These are phyloP conservation scores for Tyrophagus putrescentiae DNA, from an alignment of 1,140 invertebrate genomes.

Conservation along the genomic window DNA sequence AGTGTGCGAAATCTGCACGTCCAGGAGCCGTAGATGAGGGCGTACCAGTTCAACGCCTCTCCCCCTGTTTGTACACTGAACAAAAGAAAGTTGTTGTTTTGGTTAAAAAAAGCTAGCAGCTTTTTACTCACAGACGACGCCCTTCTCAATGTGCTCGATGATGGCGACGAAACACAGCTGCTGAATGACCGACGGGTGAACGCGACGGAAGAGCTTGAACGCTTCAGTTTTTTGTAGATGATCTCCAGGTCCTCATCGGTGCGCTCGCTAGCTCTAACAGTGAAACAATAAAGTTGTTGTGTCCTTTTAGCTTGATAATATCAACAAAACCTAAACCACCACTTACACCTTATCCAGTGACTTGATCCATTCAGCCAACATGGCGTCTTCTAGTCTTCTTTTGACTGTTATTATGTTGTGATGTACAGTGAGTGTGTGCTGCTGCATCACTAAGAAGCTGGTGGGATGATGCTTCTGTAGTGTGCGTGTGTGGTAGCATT, in stretches of 20 bases:
- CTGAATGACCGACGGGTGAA: conserved; percentile 52
- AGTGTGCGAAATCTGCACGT: conserved; percentile 45
- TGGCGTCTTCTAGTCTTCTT: too few species aligned
- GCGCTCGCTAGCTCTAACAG: conserved; percentile 51
- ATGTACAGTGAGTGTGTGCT: too few species aligned
- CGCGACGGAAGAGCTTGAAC: conserved; percentile 46
- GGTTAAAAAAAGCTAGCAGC: neutral
- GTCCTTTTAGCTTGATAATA: neutral
- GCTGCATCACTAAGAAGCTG: too few species aligned
- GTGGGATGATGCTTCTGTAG: too few species aligned
- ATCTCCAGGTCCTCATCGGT: conserved; percentile 48
- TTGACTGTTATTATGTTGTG: too few species aligned
- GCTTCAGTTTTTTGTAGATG: conserved; percentile 36
- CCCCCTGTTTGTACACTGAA: conserved; percentile 59
- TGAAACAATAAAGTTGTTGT: neutral
- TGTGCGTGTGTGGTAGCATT: too few species aligned
- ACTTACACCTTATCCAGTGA: conserved; percentile 28
- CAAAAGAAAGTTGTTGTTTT: conserved; percentile 24
- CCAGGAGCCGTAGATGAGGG: conserved; percentile 53
- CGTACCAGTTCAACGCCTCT: conserved; percentile 59
- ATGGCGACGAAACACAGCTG: conserved; percentile 54
- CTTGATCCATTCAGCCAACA: conserved; percentile 28
- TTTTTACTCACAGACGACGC: conserved; percentile 52
- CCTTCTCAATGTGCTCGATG: conserved; percentile 60
- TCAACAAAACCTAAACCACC: neutral